Evolutionary conservation across 2,113 vertebrate genomes (phyloP), one percentile per base, ranked within the genome.

Genomic region (Solea solea): DNA sequence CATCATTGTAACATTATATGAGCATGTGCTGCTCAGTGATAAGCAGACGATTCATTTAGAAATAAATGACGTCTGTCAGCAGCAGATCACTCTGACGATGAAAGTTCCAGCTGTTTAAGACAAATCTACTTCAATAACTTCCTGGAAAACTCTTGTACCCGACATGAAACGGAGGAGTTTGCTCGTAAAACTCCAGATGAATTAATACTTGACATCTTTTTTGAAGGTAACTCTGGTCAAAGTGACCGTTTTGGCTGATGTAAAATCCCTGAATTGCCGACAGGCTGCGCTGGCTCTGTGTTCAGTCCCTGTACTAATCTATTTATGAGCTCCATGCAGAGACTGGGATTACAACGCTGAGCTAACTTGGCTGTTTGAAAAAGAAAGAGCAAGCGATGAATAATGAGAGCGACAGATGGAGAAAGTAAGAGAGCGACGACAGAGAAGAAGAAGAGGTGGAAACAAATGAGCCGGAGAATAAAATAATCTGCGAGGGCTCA

Each of bases 291-390:
- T 77, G 75, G 78, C 78, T 66, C n/a, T 3, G 28, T 46, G 72
- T 74, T 83, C 80, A 78, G 64, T 83, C 82, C 80, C 86, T 21
- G 68, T 88, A 80, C 71, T 79, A 64, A 79, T 84, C 69, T 66
- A 80, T 74, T 83, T 55, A 78, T 44, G 62, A 83, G 68, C 77
- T 76, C 65, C 62, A 39, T 45, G 28, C 48, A 58, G 65, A 51
- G 70, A 62, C n/a, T 10, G 9, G 82, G 79, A 82, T 83, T 76
- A 81, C 27, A 68, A 72, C n/a, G 53, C 57, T 67, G 61, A 65
- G 71, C 64, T 67, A 64, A 74, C 67, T 81, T 78, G 77, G 84
- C 77, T 62, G 69, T 44, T 71, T 64, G 62, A 80, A 68, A 72
- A 76, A 79, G 53, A 44, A 27, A 74, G 65, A 79, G 53, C 40